Base-by-base conservation (phyloP, 2,888 invertebrate genomes). In the Dasypogon diadema region DNA sequence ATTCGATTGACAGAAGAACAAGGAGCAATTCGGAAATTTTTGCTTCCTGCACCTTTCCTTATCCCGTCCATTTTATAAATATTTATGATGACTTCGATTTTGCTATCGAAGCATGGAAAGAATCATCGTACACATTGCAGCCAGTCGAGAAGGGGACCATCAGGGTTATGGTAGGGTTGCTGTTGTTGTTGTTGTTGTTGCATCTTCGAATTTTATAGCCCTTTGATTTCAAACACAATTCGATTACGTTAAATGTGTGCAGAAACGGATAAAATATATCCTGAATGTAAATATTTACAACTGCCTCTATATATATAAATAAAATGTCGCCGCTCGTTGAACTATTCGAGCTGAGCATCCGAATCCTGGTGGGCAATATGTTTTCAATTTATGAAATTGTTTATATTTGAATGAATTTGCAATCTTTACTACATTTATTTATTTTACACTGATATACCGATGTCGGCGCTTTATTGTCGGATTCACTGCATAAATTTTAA, bases 1-100 rank as follows among this genome's bases (percentile, higher is more conserved):
- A 81, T 80, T 81, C 83, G 82, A 83, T 81, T 84, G 83, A 83
- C 83, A 82, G 81, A 82, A 83, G 81, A 82, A 81, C 80, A 79
- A 80, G 78, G 76, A 65, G 77, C 42, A 54, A 76, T 78, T 75
- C 77, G 34, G 34, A 34, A 37, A 37, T 37, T 37, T 24, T n/a
- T 34, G 54, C 51, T 34, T 51, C 70, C 70, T 70, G 70, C 54
- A 54, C 30, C 70, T 54, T 70, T 70, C 30, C 54, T 54, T 48
- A 65, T 54, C 54, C 70, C 51, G 16, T 48, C 48, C 65, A 46
- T 26, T 68, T 70, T 70, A 70, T 70, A 70, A 70, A 70, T 70
- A 70, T 70, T 70, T 70, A 70, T 70, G 22, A 46, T 24, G 22
- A n/a, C 46, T 65, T 37, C 42, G 26, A 14, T 21, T 24, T 46